phyloP scores from a whole-genome alignment of 2,797 vertebrate genomes.

The Psittacula echo region DNA sequence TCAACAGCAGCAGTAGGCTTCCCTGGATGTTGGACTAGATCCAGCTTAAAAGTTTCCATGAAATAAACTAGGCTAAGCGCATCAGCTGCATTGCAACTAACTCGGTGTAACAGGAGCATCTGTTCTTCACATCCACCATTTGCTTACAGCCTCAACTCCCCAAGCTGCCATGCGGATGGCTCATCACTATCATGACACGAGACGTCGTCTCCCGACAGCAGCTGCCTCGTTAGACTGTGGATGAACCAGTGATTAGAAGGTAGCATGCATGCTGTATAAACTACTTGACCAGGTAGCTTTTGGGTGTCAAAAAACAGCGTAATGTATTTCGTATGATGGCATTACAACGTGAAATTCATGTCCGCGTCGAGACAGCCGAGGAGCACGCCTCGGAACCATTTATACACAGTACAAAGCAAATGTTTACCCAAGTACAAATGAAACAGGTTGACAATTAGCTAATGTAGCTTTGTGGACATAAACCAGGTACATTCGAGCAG shows the following conservation, averaged over 20 bases:
- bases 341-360: slow-evolving; percentile 69
- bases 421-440: slow-evolving; percentile 72
- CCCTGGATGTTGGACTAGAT: slow-evolving; percentile 23
- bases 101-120: slow-evolving; percentile 59
- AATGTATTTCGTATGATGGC: slow-evolving; percentile 72
- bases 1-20: slow-evolving; percentile 22
- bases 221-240: background rate
- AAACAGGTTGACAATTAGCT: slow-evolving; percentile 78
- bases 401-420: slow-evolving; percentile 74
- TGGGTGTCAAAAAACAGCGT: slow-evolving; percentile 74
- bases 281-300: slow-evolving; percentile 65
- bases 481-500: slow-evolving; percentile 76
- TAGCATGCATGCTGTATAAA: slow-evolving; percentile 34
- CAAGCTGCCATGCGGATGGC: background rate
- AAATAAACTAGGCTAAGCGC: slow-evolving; percentile 57
- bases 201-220: background rate
- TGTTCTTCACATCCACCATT: slow-evolving; percentile 52
- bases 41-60: slow-evolving; percentile 65
- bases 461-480: slow-evolving; percentile 79
- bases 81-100: slow-evolving; percentile 60
- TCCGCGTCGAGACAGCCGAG: slow-evolving; percentile 71
- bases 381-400: slow-evolving; percentile 75
- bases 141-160: background rate
- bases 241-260: background rate
- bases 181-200: background rate